These are phyloP conservation scores for Cerceris rybyensis DNA, from an alignment of 2,888 invertebrate species.

Conservation along the genomic window DNA sequence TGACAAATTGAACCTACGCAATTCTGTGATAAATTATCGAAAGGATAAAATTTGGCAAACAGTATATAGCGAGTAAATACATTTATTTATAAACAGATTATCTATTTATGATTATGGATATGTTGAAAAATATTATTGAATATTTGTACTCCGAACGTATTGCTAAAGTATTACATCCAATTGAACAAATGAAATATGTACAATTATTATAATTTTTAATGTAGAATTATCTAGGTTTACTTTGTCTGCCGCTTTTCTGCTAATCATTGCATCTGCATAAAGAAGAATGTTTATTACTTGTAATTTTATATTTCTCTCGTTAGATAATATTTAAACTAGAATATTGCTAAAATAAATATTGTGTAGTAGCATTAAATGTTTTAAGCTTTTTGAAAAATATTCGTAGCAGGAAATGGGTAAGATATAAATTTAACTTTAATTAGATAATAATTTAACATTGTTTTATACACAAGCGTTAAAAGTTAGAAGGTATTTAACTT, in stretches of 20 bases:
- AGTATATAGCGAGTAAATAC: too few species aligned
- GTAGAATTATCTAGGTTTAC: slow-evolving; percentile 28
- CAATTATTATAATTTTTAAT: slow-evolving; percentile 8
- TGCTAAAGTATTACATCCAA: neutral
- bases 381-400: neutral
- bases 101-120: too few species aligned
- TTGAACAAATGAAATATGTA: slow-evolving; percentile 5
- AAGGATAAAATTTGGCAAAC: too few species aligned
- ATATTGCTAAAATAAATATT: too few species aligned
- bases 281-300: neutral
- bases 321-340: too few species aligned
- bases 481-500: slow-evolving; percentile 60
- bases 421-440: neutral
- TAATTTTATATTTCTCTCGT: neutral
- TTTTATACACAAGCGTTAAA: slow-evolving; percentile 26
- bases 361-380: too few species aligned
- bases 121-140: too few species aligned
- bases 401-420: neutral
- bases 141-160: too few species aligned
- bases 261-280: neutral
- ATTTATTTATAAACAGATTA: too few species aligned
- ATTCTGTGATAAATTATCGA: too few species aligned
- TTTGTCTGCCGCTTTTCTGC: neutral
- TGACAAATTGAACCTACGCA: too few species aligned
- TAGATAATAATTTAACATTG: slow-evolving; percentile 5